phyloP scores from a whole-genome alignment of 2,113 vertebrate genomes.

The Marcusenius ussheri region DNA sequence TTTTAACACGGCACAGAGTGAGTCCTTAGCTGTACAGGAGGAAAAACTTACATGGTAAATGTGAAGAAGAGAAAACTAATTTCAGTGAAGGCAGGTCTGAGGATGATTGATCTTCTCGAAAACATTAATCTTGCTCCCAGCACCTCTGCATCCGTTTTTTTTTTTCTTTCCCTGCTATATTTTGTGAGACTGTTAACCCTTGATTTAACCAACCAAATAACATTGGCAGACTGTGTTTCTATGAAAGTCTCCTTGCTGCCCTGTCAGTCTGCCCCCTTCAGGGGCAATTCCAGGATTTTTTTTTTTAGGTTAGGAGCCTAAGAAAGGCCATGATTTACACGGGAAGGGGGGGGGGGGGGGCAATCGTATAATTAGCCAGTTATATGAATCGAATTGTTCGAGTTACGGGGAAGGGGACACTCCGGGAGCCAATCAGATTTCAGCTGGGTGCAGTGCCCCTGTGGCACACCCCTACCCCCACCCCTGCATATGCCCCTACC shows the following conservation, averaged over 20 bases:
- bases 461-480: neutral
- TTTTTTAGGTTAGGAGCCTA: neutral
- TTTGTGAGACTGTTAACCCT: neutral
- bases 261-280: neutral
- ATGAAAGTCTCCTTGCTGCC: neutral
- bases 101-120: conserved; percentile 37
- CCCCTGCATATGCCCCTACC: neutral
- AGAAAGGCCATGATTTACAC: neutral
- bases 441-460: neutral
- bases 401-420: neutral
- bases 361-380: neutral
- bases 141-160: conserved; percentile 24
- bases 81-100: conserved; percentile 29
- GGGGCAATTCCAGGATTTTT: neutral
- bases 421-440: neutral
- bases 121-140: conserved; percentile 35
- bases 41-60: neutral
- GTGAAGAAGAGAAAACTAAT: conserved; percentile 32
- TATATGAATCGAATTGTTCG: neutral
- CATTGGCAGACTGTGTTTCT: neutral
- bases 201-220: neutral
- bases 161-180: conserved; percentile 27
- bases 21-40: neutral
- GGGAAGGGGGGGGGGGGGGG: neutral
- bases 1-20: neutral